Percentiles rank a stretch among this genome's conserved stretches.
These are phyloP conservation scores for Lophotriccus pileatus DNA, from an alignment of 2,797 vertebrate species.

Conservation along the genomic window DNA sequence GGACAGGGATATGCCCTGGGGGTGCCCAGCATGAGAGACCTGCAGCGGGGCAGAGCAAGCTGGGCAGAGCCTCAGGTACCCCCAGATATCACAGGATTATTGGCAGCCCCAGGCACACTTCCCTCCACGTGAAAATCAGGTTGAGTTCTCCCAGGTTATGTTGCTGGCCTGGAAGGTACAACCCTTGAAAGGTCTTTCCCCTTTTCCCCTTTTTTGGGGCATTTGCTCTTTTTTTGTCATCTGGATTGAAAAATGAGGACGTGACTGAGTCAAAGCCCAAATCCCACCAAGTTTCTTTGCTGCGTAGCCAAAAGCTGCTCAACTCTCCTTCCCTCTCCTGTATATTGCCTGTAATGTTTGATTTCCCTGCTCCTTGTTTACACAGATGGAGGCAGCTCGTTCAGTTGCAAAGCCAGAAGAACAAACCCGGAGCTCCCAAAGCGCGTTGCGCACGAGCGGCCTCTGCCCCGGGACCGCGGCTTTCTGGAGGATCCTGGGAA, in stretches of 20 bases:
- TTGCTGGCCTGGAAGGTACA: not conserved
- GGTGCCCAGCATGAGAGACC: not conserved
- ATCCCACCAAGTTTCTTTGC: not conserved
- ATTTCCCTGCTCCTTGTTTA: slow-evolving; percentile 4
- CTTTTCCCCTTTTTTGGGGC: not conserved
- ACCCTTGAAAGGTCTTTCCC: not conserved
- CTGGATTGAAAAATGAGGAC: not conserved
- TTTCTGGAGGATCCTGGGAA: not conserved
- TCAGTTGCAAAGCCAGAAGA: not conserved
- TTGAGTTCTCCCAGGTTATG: not conserved
- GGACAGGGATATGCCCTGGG: not conserved
- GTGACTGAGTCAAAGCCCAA: not conserved
- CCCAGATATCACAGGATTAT: not conserved
- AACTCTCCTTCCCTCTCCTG: not conserved
- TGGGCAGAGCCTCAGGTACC: not conserved
- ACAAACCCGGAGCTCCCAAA: not conserved
- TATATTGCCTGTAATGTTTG: not conserved
- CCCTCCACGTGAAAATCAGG: not conserved
- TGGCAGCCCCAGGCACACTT: not conserved
- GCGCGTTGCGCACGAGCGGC: rapidly evolving
- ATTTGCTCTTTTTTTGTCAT: not conserved
- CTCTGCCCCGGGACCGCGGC: not conserved
- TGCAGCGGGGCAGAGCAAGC: too few relatives aligned
- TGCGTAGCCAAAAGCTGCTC: not conserved
- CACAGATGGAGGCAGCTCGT: not conserved